Base-by-base conservation (phyloP, 2,888 invertebrate genomes). In the Deroplatys truncata region DNA sequence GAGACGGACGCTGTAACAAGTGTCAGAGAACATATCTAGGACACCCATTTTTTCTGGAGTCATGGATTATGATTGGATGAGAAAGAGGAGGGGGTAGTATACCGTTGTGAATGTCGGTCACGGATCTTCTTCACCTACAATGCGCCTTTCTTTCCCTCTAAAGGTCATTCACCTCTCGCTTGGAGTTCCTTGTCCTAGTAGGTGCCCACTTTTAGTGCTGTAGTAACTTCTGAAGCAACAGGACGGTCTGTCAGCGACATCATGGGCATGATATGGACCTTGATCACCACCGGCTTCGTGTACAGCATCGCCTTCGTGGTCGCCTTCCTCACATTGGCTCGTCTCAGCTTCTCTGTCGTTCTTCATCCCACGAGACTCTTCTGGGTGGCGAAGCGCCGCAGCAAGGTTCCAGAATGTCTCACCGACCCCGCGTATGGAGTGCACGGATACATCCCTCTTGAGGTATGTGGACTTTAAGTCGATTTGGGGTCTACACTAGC, bases 381-480 rank as follows among this genome's bases (percentile, higher is more conserved):
- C 88, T 93, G 93, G 93, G 91, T 91, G 28, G 92, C 92, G 82
- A 94, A 94, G 91, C 92, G 94, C 89, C 93, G 94, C 88, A 92
- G 94, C 89, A 92, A 93, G 84, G 95, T 94, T 7, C 95, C 95
- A 28, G 91, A 92, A 15, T 93, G 92, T 90, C 92, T 95, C 4
- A 92, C 92, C 13, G 94, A 95, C 91, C 93, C 94, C 5, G 94
- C 94, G 91, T 94, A 94, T 92, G 95, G 95, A 90, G 92, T 93
- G 15, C 95, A 95, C 91, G 94, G 94, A 91, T 95, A 94, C 91
- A 92, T 94, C 15, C 94, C 94, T 92, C 94, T 94, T 49, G 95
- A 95, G 92, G 95, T 95, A 92, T 94, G 94, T 82, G 20, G 2
- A 82, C 3, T n/a, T 25, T 7, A 25, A 82, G 7, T n/a, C n/a